A percentile compares a stretch with the other conserved stretches of the same genome.
Conservation (phyloP, 2,888 invertebrate species). For the Andrena fulva region DNA sequence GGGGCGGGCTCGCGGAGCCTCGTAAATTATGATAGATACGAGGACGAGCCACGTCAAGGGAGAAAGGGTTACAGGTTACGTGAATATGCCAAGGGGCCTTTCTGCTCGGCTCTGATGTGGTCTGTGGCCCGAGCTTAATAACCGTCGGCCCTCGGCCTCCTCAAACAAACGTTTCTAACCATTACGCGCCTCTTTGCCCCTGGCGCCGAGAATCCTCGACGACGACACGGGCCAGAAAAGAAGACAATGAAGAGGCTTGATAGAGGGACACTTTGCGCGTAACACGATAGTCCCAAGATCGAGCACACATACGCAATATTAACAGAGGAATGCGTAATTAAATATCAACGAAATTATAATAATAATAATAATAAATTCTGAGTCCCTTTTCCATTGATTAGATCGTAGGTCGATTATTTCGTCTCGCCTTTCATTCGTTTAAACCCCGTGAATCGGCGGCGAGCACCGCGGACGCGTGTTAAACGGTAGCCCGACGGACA, state of each 20-base stretch:
- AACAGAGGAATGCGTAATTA: too few species aligned
- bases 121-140: slow-evolving; percentile 83
- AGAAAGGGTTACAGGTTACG: slow-evolving; percentile 68
- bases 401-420: too few species aligned
- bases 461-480: neutral
- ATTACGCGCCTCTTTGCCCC: slow-evolving; percentile 75
- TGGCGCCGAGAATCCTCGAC: slow-evolving; percentile 57
- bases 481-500: neutral
- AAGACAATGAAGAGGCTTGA: neutral
- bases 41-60: slow-evolving; percentile 39
- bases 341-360: too few species aligned
- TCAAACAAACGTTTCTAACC: slow-evolving; percentile 82
- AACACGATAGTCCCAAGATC: too few species aligned
- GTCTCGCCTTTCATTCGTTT: neutral
- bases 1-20: slow-evolving; percentile 26
- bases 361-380: too few species aligned
- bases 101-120: slow-evolving; percentile 83
- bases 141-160: slow-evolving; percentile 82
- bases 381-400: too few species aligned
- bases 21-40: slow-evolving; percentile 67
- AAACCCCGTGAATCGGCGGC: neutral
- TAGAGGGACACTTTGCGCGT: too few species aligned
- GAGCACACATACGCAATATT: too few species aligned
- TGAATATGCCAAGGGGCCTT: slow-evolving; percentile 79
- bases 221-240: slow-evolving; percentile 46